These are phyloP conservation scores for Lonchura striata DNA, from an alignment of 2,113 vertebrate species.

Conservation along the genomic window DNA sequence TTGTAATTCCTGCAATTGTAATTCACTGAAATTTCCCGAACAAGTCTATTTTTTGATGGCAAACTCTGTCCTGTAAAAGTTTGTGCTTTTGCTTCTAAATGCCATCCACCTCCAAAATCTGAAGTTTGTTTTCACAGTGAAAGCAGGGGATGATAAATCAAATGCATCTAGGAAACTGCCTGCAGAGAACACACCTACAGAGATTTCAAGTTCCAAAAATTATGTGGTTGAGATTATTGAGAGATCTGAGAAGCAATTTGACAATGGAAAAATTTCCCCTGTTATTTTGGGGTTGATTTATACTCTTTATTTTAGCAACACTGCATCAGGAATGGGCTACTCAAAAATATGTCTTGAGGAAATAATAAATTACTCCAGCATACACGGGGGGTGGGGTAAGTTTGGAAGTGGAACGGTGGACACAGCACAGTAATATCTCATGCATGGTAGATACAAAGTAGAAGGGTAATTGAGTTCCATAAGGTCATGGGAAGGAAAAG, in stretches of 20 bases:
- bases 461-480: slow-evolving; percentile 60
- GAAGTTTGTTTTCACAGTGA: not conserved
- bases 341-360: not conserved
- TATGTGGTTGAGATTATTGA: not conserved
- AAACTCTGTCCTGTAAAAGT: not conserved
- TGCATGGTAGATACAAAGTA: slow-evolving; percentile 31
- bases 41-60: not conserved
- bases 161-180: not conserved
- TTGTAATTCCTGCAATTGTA: not conserved
- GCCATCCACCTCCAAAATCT: not conserved
- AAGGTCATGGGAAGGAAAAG: slow-evolving; percentile 73
- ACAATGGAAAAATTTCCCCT: not conserved
- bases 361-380: slow-evolving; percentile 12
- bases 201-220: not conserved
- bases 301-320: not conserved
- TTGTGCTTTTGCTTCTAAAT: not conserved
- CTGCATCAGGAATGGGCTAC: not conserved
- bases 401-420: not conserved
- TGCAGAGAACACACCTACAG: slow-evolving; percentile 44
- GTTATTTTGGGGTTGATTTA: not conserved
- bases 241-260: not conserved
- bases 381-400: not conserved
- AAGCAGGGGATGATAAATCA: not conserved
- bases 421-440: not conserved
- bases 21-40: not conserved